These are phyloP conservation scores for Venturia canescens DNA, from an alignment of 1,140 invertebrate species.

Conservation along the genomic window DNA sequence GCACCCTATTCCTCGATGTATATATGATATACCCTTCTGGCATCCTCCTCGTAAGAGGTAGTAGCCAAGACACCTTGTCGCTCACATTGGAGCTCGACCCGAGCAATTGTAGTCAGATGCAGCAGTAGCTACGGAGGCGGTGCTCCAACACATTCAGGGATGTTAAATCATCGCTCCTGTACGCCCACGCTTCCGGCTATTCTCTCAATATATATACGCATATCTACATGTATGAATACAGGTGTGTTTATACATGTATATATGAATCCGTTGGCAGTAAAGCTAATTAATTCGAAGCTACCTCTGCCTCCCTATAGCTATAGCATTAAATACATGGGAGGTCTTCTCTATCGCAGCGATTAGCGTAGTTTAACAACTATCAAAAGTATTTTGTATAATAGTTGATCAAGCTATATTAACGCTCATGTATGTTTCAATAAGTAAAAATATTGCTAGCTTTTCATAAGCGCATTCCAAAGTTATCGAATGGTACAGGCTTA, in stretches of 20 bases:
- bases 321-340: background rate
- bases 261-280: conserved; percentile 48
- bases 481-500: no score
- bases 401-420: no score
- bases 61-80: conserved; percentile 27
- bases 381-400: background rate
- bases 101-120: conserved; percentile 66
- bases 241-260: background rate
- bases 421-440: no score
- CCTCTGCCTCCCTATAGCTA: background rate
- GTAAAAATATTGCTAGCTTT: no score
- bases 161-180: conserved; percentile 59
- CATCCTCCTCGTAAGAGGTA: background rate
- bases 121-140: conserved; percentile 55
- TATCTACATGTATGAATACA: background rate
- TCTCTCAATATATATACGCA: conserved; percentile 16
- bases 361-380: background rate
- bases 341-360: background rate
- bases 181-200: conserved; percentile 38
- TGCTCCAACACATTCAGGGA: conserved; percentile 56
- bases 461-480: no score
- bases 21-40: background rate
- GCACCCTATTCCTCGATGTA: conserved; percentile 12
- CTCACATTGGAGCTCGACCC: conserved; percentile 17
- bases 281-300: conserved; percentile 57